A percentile compares a stretch with the other conserved stretches of the same genome.
phyloP scores from a whole-genome alignment of 2,113 vertebrate species.

The Platysteira castanea region DNA sequence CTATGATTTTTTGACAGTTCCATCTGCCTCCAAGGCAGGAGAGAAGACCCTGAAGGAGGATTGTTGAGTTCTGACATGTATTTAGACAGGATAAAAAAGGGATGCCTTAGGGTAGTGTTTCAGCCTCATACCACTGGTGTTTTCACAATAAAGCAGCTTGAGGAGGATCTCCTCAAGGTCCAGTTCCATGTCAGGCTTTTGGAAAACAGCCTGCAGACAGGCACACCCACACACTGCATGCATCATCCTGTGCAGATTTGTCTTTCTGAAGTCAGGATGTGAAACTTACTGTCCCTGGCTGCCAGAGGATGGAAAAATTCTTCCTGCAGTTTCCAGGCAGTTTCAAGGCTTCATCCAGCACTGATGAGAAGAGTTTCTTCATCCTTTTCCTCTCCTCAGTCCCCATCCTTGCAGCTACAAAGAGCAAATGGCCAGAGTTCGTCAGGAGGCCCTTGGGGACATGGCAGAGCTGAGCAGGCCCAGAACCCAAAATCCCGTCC shows the following conservation, averaged over 20 bases:
- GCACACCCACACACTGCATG: neutral
- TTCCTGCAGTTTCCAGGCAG: neutral
- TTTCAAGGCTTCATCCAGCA: neutral
- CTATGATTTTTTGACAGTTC: neutral
- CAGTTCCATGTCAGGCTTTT: neutral
- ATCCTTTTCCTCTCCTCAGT: neutral
- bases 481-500: neutral
- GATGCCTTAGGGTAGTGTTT: neutral
- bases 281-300: neutral
- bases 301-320: neutral
- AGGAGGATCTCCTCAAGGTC: neutral
- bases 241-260: neutral
- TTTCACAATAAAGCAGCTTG: neutral
- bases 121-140: neutral
- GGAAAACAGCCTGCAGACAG: neutral
- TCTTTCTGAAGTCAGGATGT: neutral
- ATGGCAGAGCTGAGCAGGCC: neutral
- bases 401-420: rapidly evolving
- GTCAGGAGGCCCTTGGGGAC: neutral
- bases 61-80: neutral
- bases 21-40: neutral
- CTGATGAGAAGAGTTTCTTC: neutral
- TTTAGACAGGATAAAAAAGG: neutral
- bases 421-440: neutral
- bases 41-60: neutral